Evolutionary conservation across 2,797 vertebrate genomes (phyloP), one percentile per base, ranked within the genome.

Genomic region (Enteromius trimaculatus): DNA sequence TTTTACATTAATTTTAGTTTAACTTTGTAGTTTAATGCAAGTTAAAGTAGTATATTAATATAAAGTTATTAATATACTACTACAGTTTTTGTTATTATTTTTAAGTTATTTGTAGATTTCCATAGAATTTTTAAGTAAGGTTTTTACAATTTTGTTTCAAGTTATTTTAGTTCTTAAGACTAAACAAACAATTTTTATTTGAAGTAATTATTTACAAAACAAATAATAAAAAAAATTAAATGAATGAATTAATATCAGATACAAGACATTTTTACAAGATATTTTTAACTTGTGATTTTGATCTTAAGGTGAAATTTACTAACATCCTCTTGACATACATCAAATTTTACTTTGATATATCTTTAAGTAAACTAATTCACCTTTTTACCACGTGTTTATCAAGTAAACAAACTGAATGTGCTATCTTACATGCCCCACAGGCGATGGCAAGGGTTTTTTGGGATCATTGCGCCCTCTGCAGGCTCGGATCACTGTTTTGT

Each of bases 401-500:
- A 60, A 23, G 16, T 51, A 62, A 44, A 58, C 9, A 0, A 10
- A 60, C n/a, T 51, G 6, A 58, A 62, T 19, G 26, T 10, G 11
- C 64, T 2, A 16, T n/a, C 98, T 90, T 93, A 99, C 98, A 2
- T 99, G 98, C 69, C 97, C 98, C 42, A 95, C 95, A 2, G 98
- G 98, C 11, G 95, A 96, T 8, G 96, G 95, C 82, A 99, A 91
- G 0, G 97, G 96, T 77, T 97, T 95, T 87, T 99, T 99, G 0
- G 97, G 93, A 86, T 99, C 97, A 6, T 96, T 98, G 3, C 98
- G 96, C 31, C 98, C 98, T 88, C 97, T 92, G 70, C 98, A 99
- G 51, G 98, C 98, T 87, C 98, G 92, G 86, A 99, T 99, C 37
- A 99, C 98, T 0, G 98, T 99, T 94, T 99, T 99, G 88, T 99